These are phyloP conservation scores for Sinella curviseta DNA, from an alignment of 1,140 invertebrate species.

Conservation along the genomic window DNA sequence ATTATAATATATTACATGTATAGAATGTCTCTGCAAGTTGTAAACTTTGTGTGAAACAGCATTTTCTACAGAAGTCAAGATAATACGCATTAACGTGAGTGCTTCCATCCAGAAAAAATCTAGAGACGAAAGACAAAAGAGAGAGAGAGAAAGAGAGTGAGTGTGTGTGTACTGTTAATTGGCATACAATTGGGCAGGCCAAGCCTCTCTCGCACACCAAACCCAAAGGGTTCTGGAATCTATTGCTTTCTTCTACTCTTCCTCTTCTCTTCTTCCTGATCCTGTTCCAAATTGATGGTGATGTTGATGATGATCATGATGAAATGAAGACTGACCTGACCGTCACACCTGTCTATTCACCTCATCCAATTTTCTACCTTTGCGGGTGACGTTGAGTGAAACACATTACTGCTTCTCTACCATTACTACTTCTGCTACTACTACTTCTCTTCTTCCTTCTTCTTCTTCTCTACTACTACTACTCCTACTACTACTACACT, in stretches of 20 bases:
- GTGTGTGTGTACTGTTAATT: not conserved
- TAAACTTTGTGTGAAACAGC: no score
- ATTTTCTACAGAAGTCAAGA: no score
- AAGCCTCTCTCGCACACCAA: not conserved
- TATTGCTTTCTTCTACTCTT: not conserved
- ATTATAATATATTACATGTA: no score
- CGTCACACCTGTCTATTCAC: slow-evolving; percentile 8
- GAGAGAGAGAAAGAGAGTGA: no score
- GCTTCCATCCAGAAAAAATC: no score
- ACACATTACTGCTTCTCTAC: not conserved
- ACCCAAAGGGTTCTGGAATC: not conserved
- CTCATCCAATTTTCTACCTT: not conserved
- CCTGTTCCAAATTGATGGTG: not conserved
- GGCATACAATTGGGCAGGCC: not conserved
- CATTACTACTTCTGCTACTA: slow-evolving; percentile 1
- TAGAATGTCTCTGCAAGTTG: no score
- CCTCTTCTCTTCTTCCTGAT: not conserved
- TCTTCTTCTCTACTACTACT: not conserved
- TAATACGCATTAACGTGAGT: no score
- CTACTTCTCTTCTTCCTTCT: slow-evolving; percentile 9
- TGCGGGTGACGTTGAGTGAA: slow-evolving; percentile 1
- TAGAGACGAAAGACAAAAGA: no score
- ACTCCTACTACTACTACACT: slow-evolving; percentile 12
- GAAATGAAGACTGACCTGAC: not conserved
- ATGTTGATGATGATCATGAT: not conserved